These are phyloP conservation scores for Gobio gobio DNA, from an alignment of 2,113 vertebrate species.

Conservation along the genomic window DNA sequence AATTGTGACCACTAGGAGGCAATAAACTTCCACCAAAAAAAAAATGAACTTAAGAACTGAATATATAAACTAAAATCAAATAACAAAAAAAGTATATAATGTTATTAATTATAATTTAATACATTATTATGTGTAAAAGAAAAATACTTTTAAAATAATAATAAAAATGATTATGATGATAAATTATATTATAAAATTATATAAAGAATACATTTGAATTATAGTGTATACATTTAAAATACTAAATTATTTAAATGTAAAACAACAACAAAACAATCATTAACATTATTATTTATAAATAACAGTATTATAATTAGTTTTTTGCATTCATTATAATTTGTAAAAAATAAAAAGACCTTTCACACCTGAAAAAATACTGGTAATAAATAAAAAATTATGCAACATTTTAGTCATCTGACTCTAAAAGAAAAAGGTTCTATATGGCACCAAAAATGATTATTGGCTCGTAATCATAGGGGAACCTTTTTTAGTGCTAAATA, in stretches of 20 bases:
- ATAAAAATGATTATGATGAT: neutral
- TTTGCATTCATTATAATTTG: neutral
- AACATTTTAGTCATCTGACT: neutral
- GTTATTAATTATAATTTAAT: neutral
- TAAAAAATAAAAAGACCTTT: neutral
- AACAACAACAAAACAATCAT: neutral
- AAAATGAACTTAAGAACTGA: too few species aligned
- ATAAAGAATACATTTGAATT: too few species aligned
- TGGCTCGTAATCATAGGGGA: too few species aligned
- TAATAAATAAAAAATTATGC: too few species aligned
- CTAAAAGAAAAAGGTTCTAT: too few species aligned
- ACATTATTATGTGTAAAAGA: neutral
- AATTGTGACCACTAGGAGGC: conserved; percentile 33
- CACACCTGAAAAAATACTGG: neutral
- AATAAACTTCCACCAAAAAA: conserved; percentile 11
- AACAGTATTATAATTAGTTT: neutral
- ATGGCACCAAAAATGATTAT: too few species aligned
- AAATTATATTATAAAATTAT: too few species aligned
- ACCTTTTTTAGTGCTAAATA: too few species aligned
- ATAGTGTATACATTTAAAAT: too few species aligned
- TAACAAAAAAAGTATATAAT: neutral
- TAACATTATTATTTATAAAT: neutral
- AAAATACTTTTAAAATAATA: neutral
- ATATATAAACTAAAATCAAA: neutral
- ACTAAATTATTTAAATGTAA: neutral